Evolutionary conservation across 2,888 invertebrate species (phyloP).

Genomic region (Microctonus aethiopoides): DNA sequence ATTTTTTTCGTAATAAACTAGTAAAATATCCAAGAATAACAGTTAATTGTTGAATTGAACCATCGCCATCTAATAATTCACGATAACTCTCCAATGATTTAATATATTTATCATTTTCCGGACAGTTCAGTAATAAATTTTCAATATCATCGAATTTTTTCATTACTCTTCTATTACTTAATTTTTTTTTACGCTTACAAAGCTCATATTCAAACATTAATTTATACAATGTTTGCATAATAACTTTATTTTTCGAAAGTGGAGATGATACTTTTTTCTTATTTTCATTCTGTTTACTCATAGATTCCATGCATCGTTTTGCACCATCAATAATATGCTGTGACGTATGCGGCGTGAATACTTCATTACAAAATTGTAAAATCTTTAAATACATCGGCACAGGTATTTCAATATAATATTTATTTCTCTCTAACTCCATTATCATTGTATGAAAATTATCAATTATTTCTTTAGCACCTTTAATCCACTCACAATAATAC

Average conservation of each 20-base stretch:
- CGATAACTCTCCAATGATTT: not conserved
- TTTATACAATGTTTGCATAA: not conserved
- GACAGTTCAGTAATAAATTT: not conserved
- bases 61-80: not conserved
- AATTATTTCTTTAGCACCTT: not conserved
- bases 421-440: not conserved
- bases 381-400: not conserved
- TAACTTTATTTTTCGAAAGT: not conserved
- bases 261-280: not conserved
- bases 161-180: not conserved
- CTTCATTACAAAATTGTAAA: constrained; percentile 6
- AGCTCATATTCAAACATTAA: not conserved
- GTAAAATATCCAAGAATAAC: not conserved
- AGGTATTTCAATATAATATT: not conserved
- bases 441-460: not conserved
- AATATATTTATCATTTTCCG: not conserved
- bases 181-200: not conserved
- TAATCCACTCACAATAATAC: not conserved
- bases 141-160: not conserved
- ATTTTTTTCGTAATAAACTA: not conserved
- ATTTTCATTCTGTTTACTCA: not conserved
- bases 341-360: constrained; percentile 1
- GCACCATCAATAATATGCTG: not conserved
- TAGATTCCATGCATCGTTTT: not conserved
- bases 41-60: not conserved